These are phyloP conservation scores for Pelmatolapia mariae DNA, from an alignment of 2,113 vertebrate species.

Conservation along the genomic window DNA sequence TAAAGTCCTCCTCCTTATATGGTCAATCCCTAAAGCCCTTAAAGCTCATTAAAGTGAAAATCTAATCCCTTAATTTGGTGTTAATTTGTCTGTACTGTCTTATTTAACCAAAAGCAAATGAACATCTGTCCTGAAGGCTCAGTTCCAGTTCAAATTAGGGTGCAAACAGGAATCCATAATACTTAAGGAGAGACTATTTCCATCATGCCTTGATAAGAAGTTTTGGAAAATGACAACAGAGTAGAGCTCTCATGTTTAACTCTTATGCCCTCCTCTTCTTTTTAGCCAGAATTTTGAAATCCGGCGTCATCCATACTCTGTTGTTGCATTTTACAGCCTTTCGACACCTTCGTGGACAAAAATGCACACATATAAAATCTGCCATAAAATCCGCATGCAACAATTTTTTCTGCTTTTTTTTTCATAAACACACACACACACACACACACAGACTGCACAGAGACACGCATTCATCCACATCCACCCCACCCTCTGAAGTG, in stretches of 20 bases:
- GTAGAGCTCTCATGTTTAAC: not conserved
- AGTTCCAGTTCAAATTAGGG: not conserved
- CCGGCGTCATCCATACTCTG: not conserved
- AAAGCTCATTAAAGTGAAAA: not conserved
- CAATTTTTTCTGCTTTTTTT: not conserved
- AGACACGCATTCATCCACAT: not conserved
- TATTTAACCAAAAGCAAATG: not conserved
- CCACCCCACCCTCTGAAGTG: not conserved
- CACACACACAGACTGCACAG: not conserved
- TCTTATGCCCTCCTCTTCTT: not conserved
- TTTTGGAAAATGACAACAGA: not conserved
- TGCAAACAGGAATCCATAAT: not conserved
- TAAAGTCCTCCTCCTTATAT: not conserved
- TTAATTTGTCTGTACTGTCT: not conserved
- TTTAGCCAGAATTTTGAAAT: not conserved
- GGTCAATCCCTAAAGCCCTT: not conserved
- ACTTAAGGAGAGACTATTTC: not conserved
- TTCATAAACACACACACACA: not conserved
- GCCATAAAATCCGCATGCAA: not conserved
- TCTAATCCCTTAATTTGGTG: not conserved
- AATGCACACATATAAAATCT: not conserved
- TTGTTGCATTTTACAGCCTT: not conserved
- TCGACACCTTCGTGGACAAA: not conserved
- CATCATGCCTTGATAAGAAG: not conserved
- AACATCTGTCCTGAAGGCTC: not conserved